A percentile compares a stretch with the other conserved stretches of the same genome.
phyloP scores from a whole-genome alignment of 1,140 invertebrate genomes.

The Leptinotarsa texana region DNA sequence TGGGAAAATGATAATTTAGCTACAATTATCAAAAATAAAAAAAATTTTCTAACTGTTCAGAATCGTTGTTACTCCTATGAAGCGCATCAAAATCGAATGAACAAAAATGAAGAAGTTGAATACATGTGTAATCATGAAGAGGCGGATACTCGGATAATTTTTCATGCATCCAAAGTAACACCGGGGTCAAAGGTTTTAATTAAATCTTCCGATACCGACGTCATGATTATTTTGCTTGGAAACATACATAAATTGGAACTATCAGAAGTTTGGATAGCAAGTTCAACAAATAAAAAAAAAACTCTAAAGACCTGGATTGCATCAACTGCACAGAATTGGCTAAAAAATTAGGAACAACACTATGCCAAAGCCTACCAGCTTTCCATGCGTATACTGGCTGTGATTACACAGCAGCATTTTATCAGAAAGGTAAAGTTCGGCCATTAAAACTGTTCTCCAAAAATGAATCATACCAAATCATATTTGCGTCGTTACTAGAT shows the following conservation, averaged over 20 bases:
- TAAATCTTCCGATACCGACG: slow-evolving; percentile 26
- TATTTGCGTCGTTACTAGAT: slow-evolving; percentile 24
- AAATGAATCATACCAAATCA: slow-evolving; percentile 24
- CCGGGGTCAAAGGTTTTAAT: slow-evolving; percentile 25
- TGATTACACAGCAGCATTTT: slow-evolving; percentile 27
- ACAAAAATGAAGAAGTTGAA: slow-evolving; percentile 12
- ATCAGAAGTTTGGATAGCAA: slow-evolving; percentile 21
- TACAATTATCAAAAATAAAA: slow-evolving; percentile 25
- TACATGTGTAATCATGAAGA: slow-evolving; percentile 14
- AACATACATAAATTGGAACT: slow-evolving; percentile 19
- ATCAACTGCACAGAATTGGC: slow-evolving; percentile 25
- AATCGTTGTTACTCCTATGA: slow-evolving; percentile 10
- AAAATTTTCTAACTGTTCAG: not conserved
- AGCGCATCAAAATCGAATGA: not conserved
- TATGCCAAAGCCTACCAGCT: slow-evolving; percentile 24
- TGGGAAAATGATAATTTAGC: slow-evolving; percentile 11
- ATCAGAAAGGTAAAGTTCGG: slow-evolving; percentile 20
- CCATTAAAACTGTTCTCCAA: slow-evolving; percentile 13
- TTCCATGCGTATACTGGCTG: slow-evolving; percentile 23
- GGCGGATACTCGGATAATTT: slow-evolving; percentile 16
- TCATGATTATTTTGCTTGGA: slow-evolving; percentile 27
- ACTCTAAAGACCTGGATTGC: slow-evolving; percentile 22
- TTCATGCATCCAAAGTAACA: slow-evolving; percentile 13
- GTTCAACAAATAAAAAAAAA: slow-evolving; percentile 22
- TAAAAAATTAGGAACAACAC: slow-evolving; percentile 14